These are phyloP conservation scores for Rhadina sibilatrix DNA, from an alignment of 2,113 vertebrate species.

Conservation along the genomic window DNA sequence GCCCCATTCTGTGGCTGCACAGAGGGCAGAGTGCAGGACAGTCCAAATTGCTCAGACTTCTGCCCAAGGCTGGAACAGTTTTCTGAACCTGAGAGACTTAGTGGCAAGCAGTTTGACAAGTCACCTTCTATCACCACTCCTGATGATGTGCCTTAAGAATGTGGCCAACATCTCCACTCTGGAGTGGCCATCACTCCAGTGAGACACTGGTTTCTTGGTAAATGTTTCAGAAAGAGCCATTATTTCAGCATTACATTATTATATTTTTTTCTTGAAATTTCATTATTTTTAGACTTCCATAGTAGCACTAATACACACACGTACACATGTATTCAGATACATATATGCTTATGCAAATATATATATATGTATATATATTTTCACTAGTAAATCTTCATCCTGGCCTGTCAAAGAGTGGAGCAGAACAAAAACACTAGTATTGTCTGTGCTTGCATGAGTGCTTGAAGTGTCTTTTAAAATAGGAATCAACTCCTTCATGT, in stretches of 20 bases:
- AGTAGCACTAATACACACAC: not conserved
- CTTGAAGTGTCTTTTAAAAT: not conserved
- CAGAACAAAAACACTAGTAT: not conserved
- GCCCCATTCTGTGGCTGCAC: not conserved
- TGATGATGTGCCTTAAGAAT: not conserved
- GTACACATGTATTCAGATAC: not conserved
- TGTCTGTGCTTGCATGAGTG: not conserved
- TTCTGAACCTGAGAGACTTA: not conserved
- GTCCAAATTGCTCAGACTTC: not conserved
- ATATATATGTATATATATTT: not conserved
- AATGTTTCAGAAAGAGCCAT: not conserved
- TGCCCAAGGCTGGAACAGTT: not conserved
- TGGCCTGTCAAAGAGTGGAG: not conserved
- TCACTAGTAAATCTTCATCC: not conserved
- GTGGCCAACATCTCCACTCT: not conserved
- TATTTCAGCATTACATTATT: not conserved
- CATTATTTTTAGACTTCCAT: not conserved
- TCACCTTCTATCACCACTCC: not conserved
- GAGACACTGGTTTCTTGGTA: not conserved
- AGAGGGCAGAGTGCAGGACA: not conserved
- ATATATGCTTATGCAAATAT: not conserved
- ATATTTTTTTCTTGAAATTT: not conserved
- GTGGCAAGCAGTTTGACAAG: not conserved
- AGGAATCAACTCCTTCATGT: not conserved
- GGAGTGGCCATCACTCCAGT: fast-evolving